Percentiles rank a stretch among this genome's conserved stretches.
Conservation (phyloP, 1,140 invertebrate genomes). For the Apis dorsata region DNA sequence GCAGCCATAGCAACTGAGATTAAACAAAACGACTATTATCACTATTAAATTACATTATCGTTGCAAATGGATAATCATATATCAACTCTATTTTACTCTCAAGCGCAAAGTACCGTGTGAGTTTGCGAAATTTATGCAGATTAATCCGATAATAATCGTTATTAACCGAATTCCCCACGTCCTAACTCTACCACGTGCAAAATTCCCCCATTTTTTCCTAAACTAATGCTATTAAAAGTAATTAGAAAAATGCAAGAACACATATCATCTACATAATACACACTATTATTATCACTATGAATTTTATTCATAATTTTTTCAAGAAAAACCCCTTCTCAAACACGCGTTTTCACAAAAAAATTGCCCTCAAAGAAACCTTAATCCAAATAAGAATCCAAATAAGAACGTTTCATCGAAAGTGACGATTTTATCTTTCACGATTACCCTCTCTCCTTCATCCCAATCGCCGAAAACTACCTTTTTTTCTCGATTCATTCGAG, state of each 20-base stretch:
- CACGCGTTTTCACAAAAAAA: too few species aligned
- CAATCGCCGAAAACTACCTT: too few species aligned
- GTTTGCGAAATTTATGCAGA: not conserved
- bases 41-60: not conserved
- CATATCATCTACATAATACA: too few species aligned
- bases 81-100: not conserved
- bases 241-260: not conserved
- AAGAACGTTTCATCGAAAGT: too few species aligned
- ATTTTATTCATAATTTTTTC: too few species aligned
- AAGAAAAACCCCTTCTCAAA: too few species aligned
- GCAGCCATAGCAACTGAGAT: not conserved
- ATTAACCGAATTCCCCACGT: not conserved
- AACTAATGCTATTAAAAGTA: not conserved
- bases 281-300: too few species aligned
- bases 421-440: too few species aligned
- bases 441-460: too few species aligned
- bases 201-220: not conserved
- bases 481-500: too few species aligned
- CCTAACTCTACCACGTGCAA: not conserved
- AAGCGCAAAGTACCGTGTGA: not conserved
- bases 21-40: not conserved
- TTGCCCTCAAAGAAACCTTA: too few species aligned
- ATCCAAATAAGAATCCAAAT: too few species aligned
- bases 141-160: not conserved
- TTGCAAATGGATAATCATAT: not conserved